Conservation (phyloP, 1,140 invertebrate species). For the Panagrolaimus sp. region DNA sequence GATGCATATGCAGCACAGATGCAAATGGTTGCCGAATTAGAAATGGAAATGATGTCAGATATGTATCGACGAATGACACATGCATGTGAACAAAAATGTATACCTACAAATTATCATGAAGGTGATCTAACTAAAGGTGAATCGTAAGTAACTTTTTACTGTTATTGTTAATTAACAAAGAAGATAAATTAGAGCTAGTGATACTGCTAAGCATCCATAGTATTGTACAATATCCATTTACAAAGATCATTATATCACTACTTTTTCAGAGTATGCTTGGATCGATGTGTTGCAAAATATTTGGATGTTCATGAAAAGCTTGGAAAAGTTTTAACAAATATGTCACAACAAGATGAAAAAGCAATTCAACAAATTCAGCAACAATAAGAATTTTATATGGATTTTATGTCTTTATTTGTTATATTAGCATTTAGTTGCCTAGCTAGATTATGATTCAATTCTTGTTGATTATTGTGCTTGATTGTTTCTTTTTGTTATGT, state of each 20-base stretch:
- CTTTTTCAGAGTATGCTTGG: constrained; percentile 30
- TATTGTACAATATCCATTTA: no score
- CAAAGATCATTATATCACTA: no score
- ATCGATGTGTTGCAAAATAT: constrained; percentile 46
- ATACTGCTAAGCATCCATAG: no score
- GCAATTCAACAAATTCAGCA: constrained; percentile 24
- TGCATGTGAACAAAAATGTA: constrained; percentile 38
- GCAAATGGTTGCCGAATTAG: constrained; percentile 22
- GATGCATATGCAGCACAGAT: constrained; percentile 12
- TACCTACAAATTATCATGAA: constrained; percentile 37
- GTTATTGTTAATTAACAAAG: no score
- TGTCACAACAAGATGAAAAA: constrained; percentile 45
- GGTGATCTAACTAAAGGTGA: constrained; percentile 31
- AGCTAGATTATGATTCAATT: no score
- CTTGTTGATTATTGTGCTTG: no score
- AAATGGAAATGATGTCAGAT: constrained; percentile 28
- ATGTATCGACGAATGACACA: constrained; percentile 41
- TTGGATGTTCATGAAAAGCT: constrained; percentile 42
- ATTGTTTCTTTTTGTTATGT: no score
- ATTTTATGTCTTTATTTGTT: no score
- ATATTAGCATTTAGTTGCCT: no score
- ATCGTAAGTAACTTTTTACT: background rate
- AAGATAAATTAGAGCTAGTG: no score
- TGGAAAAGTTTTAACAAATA: constrained; percentile 44
- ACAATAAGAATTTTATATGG: no score